Evolutionary conservation across 2,113 vertebrate species (phyloP).

Genomic region (Salminus brasiliensis): DNA sequence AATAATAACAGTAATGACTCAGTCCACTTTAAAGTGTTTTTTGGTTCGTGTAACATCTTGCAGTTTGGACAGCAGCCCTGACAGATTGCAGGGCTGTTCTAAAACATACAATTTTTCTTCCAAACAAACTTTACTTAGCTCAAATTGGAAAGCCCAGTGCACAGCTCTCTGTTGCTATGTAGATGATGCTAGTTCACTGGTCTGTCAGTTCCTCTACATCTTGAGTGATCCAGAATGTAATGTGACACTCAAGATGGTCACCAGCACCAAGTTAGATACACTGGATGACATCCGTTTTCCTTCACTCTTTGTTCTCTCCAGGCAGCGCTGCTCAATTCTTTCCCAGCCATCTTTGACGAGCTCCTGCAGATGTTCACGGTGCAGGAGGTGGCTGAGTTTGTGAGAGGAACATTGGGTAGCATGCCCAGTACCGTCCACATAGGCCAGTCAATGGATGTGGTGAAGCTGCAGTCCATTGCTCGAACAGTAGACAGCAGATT

Average conservation of each 20-base stretch:
- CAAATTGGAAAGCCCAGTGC: background rate
- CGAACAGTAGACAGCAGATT: slow-evolving; percentile 95
- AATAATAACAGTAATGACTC: background rate
- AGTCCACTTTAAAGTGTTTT: background rate
- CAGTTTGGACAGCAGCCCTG: background rate
- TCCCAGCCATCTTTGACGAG: slow-evolving; percentile 96
- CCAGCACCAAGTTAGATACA: background rate
- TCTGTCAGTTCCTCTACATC: background rate
- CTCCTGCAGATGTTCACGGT: slow-evolving; percentile 97
- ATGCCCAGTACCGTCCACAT: slow-evolving; percentile 95
- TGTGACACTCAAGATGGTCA: background rate
- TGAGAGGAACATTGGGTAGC: slow-evolving; percentile 92
- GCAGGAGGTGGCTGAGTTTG: slow-evolving; percentile 95
- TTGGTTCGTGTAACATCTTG: background rate
- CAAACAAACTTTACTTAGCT: background rate
- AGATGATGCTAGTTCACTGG: background rate
- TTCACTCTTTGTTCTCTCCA: slow-evolving; percentile 57
- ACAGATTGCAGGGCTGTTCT: background rate
- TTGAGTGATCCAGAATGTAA: background rate
- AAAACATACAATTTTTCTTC: background rate
- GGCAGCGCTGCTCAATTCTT: slow-evolving; percentile 94
- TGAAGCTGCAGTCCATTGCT: slow-evolving; percentile 94
- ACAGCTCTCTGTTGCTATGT: background rate
- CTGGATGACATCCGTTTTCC: background rate
- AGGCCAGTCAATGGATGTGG: slow-evolving; percentile 94